These are phyloP conservation scores for Sylvia atricapilla DNA, from an alignment of 2,113 vertebrate species.

Conservation along the genomic window DNA sequence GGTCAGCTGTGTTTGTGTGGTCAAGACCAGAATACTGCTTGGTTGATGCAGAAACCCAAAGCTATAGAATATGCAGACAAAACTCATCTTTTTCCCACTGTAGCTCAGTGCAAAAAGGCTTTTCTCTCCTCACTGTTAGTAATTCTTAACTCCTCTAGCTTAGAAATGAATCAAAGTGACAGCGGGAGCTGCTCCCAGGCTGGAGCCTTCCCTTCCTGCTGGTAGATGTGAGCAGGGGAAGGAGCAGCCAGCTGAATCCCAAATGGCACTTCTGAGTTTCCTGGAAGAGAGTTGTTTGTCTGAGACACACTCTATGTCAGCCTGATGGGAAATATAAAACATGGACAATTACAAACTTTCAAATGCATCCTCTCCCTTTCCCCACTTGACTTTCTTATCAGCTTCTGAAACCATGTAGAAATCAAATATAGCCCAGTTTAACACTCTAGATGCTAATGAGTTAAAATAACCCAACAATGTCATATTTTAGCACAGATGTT, in stretches of 20 bases:
- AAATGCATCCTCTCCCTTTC: neutral
- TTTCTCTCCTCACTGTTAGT: neutral
- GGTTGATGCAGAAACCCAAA: neutral
- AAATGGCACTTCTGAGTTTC: neutral
- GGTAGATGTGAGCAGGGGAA: neutral
- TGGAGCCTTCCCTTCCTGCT: neutral
- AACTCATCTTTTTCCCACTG: neutral
- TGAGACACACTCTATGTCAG: neutral
- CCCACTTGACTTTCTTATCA: neutral
- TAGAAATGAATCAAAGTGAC: fast-evolving
- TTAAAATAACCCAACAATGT: neutral
- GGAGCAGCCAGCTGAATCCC: constrained; percentile 5
- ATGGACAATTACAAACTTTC: neutral
- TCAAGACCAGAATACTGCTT: neutral
- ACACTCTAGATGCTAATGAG: neutral
- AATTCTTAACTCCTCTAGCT: neutral
- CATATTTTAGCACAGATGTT: neutral
- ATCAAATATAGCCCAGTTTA: neutral
- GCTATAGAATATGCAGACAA: neutral
- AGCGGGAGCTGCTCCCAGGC: neutral
- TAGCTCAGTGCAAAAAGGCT: neutral
- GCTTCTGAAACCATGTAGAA: constrained; percentile 6
- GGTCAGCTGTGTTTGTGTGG: neutral
- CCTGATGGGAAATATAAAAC: constrained; percentile 44
- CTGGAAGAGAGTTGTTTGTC: constrained; percentile 14